Evolutionary conservation across 2,797 vertebrate genomes (phyloP).

Genomic region (Toxotes lorentzi): DNA sequence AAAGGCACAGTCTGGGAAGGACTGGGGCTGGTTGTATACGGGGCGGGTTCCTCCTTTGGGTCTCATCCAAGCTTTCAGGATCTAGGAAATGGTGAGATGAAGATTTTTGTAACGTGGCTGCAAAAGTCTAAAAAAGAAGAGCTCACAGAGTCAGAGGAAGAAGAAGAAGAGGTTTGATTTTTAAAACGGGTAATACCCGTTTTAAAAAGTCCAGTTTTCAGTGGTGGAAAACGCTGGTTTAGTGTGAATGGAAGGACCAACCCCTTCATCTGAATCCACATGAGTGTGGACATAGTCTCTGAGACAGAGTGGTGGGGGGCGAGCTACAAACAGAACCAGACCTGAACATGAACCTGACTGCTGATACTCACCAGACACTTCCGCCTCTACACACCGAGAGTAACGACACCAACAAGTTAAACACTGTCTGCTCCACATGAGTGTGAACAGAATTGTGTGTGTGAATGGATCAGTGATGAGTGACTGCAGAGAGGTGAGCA

Average conservation of each 20-base stretch:
- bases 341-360: conserved; percentile 13
- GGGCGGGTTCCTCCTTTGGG: too few species aligned
- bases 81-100: too few species aligned
- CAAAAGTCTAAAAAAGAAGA: too few species aligned
- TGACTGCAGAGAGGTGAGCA: conserved; percentile 25
- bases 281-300: conserved; percentile 18
- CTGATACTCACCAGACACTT: conserved; percentile 64
- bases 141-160: too few species aligned
- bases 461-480: conserved; percentile 14
- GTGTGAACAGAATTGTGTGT: conserved; percentile 2
- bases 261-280: conserved; percentile 37
- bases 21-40: too few species aligned
- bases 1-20: too few species aligned
- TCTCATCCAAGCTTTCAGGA: too few species aligned
- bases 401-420: conserved; percentile 45
- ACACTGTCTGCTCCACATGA: neutral
- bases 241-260: neutral
- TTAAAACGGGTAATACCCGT: too few species aligned
- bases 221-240: neutral
- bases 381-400: conserved; percentile 59
- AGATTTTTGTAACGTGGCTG: too few species aligned
- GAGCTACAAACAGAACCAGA: conserved; percentile 35
- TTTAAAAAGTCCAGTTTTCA: neutral
- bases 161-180: too few species aligned
- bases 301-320: neutral